phyloP scores from a whole-genome alignment of 2,113 vertebrate genomes.

The Uropsilus gracilis region DNA sequence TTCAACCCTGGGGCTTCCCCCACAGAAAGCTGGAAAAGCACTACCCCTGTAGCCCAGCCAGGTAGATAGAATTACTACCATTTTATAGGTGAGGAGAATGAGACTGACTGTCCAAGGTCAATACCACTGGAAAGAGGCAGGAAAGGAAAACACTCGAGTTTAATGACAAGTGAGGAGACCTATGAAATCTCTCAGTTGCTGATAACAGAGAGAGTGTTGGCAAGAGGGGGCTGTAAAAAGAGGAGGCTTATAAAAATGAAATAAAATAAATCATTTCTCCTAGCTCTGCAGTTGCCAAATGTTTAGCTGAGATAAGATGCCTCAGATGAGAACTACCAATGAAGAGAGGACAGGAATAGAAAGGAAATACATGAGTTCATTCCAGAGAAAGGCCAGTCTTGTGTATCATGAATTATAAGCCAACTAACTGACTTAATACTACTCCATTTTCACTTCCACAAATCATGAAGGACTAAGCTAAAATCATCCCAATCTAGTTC shows the following conservation, averaged over 20 bases:
- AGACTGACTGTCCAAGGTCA: slow-evolving; percentile 17
- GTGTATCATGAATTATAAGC: neutral
- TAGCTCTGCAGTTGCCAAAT: neutral
- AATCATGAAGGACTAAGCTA: neutral
- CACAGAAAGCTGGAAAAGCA: neutral
- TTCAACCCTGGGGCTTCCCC: neutral
- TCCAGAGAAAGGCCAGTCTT: neutral
- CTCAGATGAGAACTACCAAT: neutral
- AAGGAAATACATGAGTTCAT: neutral
- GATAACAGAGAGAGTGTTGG: neutral
- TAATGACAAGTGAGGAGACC: slow-evolving; percentile 2
- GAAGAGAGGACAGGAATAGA: neutral
- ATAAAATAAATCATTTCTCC: neutral
- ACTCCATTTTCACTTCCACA: neutral
- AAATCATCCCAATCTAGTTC: neutral
- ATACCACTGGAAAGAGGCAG: neutral
- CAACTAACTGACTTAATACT: neutral
- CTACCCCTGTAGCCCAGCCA: neutral
- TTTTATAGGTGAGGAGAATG: slow-evolving; percentile 44
- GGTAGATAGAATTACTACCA: neutral
- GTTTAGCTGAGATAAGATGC: neutral
- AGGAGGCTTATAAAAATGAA: neutral
- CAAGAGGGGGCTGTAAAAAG: neutral
- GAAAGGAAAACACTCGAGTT: neutral
- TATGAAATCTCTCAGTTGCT: neutral